Evolutionary conservation across 2,888 invertebrate species (phyloP), one percentile per base, ranked within the genome.

Genomic region (Ophion costatus): DNA sequence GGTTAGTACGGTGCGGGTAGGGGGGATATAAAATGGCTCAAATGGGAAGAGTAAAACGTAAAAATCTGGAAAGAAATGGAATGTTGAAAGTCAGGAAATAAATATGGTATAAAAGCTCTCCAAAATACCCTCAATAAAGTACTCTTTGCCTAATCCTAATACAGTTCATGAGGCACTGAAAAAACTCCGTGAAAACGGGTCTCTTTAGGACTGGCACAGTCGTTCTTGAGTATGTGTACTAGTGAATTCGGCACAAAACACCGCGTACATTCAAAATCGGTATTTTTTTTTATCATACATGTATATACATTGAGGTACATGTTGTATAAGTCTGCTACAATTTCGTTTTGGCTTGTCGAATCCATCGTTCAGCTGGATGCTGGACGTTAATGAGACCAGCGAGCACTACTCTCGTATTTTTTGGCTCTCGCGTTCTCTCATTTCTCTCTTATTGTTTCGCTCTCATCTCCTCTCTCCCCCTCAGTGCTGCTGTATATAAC

Each of bases 401-500:
- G 78, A 86, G 82, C 78, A 83, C 82, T 78, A 80, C 77, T 83
- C 42, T 75, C 74, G 70, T 80, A 73, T 71, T 57, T 57, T 71
- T 71, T 29, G 14, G 9, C 51, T 10, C 56, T 59, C 20, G 56
- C 33, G 67, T 66, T 74, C 74, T 7, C 51, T 70, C 59, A 29
- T 33, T 17, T 76, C 38, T 66, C 64, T 57, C 63, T 66, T 29
- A 51, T 61, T 63, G 69, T 42, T 67, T 51, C 61, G 10, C 78
- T 77, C 38, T 24, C 42, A 51, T 51, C 51, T 64, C 20, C 76
- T 59, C 20, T 57, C 51, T 57, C 51, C 67, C 64, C 56, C 73
- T 70, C 42, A 73, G 63, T 88, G 86, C 86, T 87, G 86, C 88
- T 87, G 88, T 90, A 89, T 87, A 88, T 87, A 77, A 57, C 38